Evolutionary conservation across 2,113 vertebrate species (phyloP), one percentile per base, ranked within the genome.

Genomic region (Machaerirhynchus nigripectus): DNA sequence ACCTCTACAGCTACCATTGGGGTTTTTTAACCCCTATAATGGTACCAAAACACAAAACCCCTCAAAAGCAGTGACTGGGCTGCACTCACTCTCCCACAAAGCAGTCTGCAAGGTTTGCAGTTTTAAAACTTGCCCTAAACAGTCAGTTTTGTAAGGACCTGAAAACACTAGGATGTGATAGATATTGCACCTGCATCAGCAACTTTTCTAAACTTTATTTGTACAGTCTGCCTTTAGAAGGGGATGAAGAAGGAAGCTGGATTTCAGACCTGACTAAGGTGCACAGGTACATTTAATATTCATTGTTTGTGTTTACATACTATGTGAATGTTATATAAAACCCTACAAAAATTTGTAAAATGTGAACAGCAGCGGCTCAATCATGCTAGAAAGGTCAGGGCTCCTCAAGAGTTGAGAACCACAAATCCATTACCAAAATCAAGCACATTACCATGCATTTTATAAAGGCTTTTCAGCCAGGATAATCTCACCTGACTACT

Each of bases 341-440:
- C 9, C 7, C 42, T 26, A 33, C 6, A 44, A 59, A 87, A 86
- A 55, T 17, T 47, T 6, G 30, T 75, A 37, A 73, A 65, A 56
- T 1, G 2, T 0, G 0, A 85, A 67, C 10, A 86, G 64, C 20
- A 44, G 67, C 1, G 0, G 44, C 22, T 90, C 47, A 57, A 14
- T 61, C 55, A 35, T 28, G 33, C 22, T 12, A 71, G 24, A 76
- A 68, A 76, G 44, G 49, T 33, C 57, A 44, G 11, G 24, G 15
- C 10, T 13, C 52, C 39, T 77, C 71, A 17, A 18, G 15, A 75
- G 1, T 9, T 52, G 57, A 31, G 49, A 87, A 30, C 9, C 49
- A 59, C 89, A 71, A 81, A 81, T 33, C 18, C 77, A 75, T 22
- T 59, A 52, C 39, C 19, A 68, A 87, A 90, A 44, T 47, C 33